These are phyloP conservation scores for Gerris buenoi DNA, from an alignment of 1,140 invertebrate species.

Conservation along the genomic window DNA sequence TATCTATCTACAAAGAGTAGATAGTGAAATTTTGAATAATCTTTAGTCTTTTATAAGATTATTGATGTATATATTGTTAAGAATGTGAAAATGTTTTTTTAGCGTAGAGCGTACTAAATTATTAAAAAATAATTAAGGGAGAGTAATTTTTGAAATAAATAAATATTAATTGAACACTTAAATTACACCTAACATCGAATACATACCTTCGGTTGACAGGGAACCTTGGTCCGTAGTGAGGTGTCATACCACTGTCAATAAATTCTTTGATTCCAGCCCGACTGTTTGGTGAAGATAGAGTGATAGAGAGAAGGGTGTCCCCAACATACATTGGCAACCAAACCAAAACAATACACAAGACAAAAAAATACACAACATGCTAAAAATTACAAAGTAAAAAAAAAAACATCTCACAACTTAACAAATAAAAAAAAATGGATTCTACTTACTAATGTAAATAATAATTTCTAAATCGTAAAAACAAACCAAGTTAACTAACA, in stretches of 20 bases:
- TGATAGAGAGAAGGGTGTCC: constrained; percentile 24
- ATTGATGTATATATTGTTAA: no score
- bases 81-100: constrained; percentile 4
- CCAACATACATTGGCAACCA: constrained; percentile 16
- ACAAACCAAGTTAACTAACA: no score
- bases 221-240: constrained; percentile 74
- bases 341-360: constrained; percentile 16
- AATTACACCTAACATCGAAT: neutral
- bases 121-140: no score
- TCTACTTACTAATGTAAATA: no score
- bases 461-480: no score
- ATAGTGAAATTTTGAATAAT: no score
- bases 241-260: constrained; percentile 47
- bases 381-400: neutral
- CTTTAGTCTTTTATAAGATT: no score
- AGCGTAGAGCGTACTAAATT: neutral
- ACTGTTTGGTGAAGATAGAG: constrained; percentile 40
- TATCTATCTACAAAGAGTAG: no score
- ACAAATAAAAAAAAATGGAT: no score
- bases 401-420: neutral
- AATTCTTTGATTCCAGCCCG: constrained; percentile 67
- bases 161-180: no score
- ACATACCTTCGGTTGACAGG: constrained; percentile 58
- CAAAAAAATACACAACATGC: constrained; percentile 12
- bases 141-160: no score